Evolutionary conservation across 2,888 invertebrate genomes (phyloP).

Genomic region (Tiphia femorata): DNA sequence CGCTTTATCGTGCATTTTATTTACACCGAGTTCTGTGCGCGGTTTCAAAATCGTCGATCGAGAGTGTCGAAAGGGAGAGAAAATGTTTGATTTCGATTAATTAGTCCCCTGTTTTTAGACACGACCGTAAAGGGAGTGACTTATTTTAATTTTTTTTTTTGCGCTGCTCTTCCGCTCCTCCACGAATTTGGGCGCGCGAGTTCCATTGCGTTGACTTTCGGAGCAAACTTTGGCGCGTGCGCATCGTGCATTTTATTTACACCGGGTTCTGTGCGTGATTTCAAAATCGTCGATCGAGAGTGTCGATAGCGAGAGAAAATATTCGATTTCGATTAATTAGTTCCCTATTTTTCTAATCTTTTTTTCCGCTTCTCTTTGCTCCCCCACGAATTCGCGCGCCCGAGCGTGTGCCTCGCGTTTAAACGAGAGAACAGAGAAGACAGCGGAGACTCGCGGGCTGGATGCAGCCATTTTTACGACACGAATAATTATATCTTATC

Average conservation of each 20-base stretch:
- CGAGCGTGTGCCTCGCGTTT: too few species aligned
- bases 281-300: too few species aligned
- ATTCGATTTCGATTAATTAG: too few species aligned
- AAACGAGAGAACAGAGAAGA: not conserved
- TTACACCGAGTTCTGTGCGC: not conserved
- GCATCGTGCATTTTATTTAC: not conserved
- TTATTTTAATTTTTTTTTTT: too few species aligned
- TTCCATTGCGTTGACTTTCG: not conserved
- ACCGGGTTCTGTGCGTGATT: not conserved
- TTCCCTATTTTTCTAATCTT: too few species aligned
- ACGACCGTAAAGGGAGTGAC: too few species aligned
- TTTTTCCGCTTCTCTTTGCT: too few species aligned
- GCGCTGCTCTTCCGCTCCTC: too few species aligned
- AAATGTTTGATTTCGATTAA: too few species aligned
- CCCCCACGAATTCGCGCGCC: too few species aligned
- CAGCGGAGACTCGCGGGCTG: conserved; percentile 16
- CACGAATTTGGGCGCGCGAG: too few species aligned
- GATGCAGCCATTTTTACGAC: conserved; percentile 40
- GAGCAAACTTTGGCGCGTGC: not conserved
- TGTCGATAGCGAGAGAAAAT: not conserved
- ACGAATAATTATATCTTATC: conserved; percentile 48
- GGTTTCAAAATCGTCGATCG: conserved; percentile 7
- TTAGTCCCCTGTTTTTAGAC: too few species aligned
- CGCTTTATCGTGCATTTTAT: not conserved
- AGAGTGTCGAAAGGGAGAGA: not conserved